Evolutionary conservation across 2,797 vertebrate species (phyloP).

Genomic region (Sternarchorhynchus goeldii): DNA sequence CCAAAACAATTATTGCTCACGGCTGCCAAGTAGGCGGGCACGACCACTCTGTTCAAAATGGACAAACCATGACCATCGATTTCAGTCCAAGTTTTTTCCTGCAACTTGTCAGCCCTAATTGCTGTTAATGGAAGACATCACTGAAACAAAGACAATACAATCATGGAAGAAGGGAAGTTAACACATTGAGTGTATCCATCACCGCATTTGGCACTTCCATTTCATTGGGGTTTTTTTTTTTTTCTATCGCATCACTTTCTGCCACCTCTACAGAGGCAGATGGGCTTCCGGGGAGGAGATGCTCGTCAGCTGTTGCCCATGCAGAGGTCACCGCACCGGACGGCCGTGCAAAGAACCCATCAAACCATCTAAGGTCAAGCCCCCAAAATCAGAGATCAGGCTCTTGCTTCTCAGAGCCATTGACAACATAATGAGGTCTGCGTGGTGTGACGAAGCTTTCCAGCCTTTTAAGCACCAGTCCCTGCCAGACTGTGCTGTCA

Average conservation of each 20-base stretch:
- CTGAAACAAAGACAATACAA: not conserved
- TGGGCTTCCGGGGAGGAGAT: constrained; percentile 63
- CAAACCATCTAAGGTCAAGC: constrained; percentile 42
- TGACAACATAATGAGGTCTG: constrained; percentile 73
- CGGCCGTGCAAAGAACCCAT: constrained; percentile 63
- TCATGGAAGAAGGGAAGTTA: constrained; percentile 11
- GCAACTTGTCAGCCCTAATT: constrained; percentile 8
- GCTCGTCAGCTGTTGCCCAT: constrained; percentile 68
- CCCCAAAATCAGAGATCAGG: constrained; percentile 53
- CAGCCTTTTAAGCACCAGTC: constrained; percentile 52
- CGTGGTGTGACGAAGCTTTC: constrained; percentile 64
- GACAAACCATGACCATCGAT: not conserved
- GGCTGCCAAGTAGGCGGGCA: not conserved
- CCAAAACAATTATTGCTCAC: not conserved
- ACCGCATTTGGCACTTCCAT: not conserved
- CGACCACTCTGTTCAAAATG: constrained; percentile 3
- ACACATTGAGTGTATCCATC: constrained; percentile 4
- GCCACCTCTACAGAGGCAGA: constrained; percentile 54
- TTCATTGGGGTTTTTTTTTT: not conserved
- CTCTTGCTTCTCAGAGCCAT: constrained; percentile 57
- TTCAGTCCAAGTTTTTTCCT: not conserved
- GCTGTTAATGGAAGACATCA: constrained; percentile 7
- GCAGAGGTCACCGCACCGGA: constrained; percentile 63
- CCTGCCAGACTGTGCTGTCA: constrained; percentile 50
- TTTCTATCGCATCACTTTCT: not conserved